Percentiles rank a stretch among this genome's conserved stretches.
Conservation (phyloP, 2,797 vertebrate species). For the Malacoraja senta region DNA sequence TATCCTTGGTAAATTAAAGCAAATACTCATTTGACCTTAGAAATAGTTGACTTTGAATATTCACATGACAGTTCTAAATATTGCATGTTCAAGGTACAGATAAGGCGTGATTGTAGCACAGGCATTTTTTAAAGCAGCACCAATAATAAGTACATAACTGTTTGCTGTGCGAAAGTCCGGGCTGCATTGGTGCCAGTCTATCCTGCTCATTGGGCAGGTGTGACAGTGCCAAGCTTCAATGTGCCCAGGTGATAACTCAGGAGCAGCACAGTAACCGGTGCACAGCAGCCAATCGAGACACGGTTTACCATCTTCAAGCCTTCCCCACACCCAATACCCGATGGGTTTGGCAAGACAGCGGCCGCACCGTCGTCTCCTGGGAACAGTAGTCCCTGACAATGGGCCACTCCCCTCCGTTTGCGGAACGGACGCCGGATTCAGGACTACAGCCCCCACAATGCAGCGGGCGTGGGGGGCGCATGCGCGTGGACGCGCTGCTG, state of each 20-base stretch:
- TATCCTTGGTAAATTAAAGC: background rate
- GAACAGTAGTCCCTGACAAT: background rate
- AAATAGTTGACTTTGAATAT: background rate
- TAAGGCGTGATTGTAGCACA: background rate
- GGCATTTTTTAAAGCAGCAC: background rate
- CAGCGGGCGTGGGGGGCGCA: rapidly evolving
- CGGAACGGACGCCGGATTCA: rapidly evolving
- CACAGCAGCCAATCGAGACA: background rate
- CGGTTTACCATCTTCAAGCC: background rate
- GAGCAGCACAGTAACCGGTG: background rate
- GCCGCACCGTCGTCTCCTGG: background rate
- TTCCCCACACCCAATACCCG: background rate
- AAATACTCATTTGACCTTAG: background rate
- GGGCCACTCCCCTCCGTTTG: background rate
- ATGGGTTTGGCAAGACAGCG: background rate
- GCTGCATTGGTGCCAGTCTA: background rate
- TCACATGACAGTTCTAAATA: background rate
- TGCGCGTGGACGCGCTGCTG: background rate
- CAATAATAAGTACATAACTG: background rate
- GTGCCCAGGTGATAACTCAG: background rate
- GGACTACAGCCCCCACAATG: background rate
- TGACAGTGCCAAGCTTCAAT: background rate
- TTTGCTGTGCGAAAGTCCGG: background rate
- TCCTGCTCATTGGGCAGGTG: background rate
- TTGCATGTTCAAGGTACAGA: background rate